These are phyloP conservation scores for Diadegma fenestrale DNA, from an alignment of 2,888 invertebrate species.

Conservation along the genomic window DNA sequence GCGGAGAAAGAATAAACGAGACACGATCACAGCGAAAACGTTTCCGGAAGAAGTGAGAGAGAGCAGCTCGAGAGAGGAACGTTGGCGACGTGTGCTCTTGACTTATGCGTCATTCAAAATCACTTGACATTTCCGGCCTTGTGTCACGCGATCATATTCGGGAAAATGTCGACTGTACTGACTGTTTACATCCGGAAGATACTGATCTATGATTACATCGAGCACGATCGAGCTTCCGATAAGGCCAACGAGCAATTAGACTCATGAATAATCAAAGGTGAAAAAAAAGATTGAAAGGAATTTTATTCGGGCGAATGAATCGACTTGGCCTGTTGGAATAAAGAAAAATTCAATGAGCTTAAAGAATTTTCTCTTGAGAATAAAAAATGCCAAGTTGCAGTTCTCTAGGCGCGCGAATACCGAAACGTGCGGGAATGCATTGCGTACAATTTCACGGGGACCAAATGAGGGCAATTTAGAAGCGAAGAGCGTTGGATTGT, in stretches of 20 bases:
- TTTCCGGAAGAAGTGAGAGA: constrained; percentile 58
- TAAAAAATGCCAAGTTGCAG: not conserved
- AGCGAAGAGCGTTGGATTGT: constrained; percentile 27
- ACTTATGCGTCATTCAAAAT: constrained; percentile 57
- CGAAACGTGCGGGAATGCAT: constrained; percentile 22
- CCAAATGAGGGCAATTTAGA: constrained; percentile 32
- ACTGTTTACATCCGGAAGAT: constrained; percentile 50
- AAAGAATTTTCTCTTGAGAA: not conserved
- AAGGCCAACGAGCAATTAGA: constrained; percentile 12
- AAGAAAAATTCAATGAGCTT: not conserved
- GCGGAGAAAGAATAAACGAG: constrained; percentile 46
- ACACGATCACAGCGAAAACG: constrained; percentile 30
- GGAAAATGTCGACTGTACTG: not conserved
- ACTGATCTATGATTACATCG: constrained; percentile 7
- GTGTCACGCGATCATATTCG: constrained; percentile 28
- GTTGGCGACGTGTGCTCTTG: constrained; percentile 14
- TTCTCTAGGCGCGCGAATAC: not conserved
- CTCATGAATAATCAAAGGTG: not conserved
- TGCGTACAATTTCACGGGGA: constrained; percentile 14
- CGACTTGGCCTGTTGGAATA: not conserved
- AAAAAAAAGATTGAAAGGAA: not conserved
- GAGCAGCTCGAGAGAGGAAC: not conserved
- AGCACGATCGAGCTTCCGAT: constrained; percentile 31
- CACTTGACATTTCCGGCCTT: constrained; percentile 59
- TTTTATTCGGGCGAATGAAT: not conserved